Conservation (phyloP, 2,888 invertebrate species). For the Branchinecta sandiegonensis region DNA sequence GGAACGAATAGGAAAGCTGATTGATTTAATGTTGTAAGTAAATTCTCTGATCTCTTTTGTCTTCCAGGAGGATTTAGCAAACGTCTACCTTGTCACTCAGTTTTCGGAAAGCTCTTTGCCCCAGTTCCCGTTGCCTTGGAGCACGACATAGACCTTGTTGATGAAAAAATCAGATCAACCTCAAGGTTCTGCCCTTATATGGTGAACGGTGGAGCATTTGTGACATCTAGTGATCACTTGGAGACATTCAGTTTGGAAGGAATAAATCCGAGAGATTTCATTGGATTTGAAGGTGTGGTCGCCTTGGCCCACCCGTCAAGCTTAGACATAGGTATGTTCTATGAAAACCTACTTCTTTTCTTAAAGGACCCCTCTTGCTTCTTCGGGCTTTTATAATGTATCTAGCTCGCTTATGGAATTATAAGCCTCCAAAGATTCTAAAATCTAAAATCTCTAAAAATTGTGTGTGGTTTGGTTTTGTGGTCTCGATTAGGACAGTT, state of each 20-base stretch:
- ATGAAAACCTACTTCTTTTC: no score
- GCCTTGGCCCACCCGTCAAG: conserved; percentile 37
- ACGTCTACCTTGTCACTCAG: neutral
- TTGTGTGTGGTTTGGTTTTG: no score
- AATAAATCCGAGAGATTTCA: neutral
- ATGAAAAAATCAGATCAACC: neutral
- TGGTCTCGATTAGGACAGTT: no score
- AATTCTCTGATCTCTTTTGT: neutral
- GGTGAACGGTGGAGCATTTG: neutral
- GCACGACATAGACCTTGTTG: neutral
- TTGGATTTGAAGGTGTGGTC: conserved; percentile 32
- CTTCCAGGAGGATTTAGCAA: neutral
- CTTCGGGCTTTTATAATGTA: no score
- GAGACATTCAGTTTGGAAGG: neutral
- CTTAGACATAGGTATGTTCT: conserved; percentile 32
- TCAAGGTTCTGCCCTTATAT: neutral
- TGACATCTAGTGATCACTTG: neutral
- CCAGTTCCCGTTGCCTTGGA: neutral
- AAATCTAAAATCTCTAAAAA: no score
- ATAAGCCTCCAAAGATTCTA: no score
- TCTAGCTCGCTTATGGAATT: no score
- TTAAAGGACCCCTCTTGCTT: no score
- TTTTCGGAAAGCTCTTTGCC: conserved; percentile 3
- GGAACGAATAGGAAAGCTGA: no score
- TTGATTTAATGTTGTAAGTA: no score